Base-by-base conservation (phyloP, 1,140 invertebrate genomes). In the Grapholita molesta region DNA sequence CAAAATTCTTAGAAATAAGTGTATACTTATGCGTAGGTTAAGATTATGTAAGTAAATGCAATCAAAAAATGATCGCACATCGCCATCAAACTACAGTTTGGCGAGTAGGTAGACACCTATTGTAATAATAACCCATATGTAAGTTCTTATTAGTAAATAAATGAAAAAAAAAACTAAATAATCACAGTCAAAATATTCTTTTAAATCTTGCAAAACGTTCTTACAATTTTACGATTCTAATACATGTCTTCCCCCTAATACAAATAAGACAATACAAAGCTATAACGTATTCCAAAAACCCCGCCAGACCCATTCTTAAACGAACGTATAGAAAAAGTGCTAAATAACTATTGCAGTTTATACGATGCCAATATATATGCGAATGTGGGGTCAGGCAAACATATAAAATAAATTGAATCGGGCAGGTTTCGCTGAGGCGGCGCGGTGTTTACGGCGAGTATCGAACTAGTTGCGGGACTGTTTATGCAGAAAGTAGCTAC, bases 401-500 rank as follows among this genome's bases (percentile, higher is more conserved):
- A 71, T 79, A 78, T 85, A 85, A 85, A 85, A 84, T 76, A 80
- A 78, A 84, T 83, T 80, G 82, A 79, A 82, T 76, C 67, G 72
- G 12, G 70, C 73, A 78, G 75, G 76, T 76, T 82, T 55, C 72
- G 76, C 77, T 80, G 78, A 84, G 71, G 67, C 67, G 66, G 52
- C 61, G 64, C 76, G 52, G 73, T 76, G 75, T 79, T 76, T 80
- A 78, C 77, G 70, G 70, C 33, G 57, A 65, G 18, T 66, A 38
- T 69, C 38, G 15, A n/a, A 42, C 38, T 42, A 30, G 32, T 30
- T 30, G 28, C 28, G 28, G 28, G 7, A 3, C 28, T 3, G 28
- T 4, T 7, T 30, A 30, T 30, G 28, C 28, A 7, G 28, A 30
- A 30, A 7, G 28, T 30, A 30, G 7, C 28, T 7, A 30, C n/a